phyloP scores from a whole-genome alignment of 2,113 vertebrate species.

The Sceloporus tristichus region DNA sequence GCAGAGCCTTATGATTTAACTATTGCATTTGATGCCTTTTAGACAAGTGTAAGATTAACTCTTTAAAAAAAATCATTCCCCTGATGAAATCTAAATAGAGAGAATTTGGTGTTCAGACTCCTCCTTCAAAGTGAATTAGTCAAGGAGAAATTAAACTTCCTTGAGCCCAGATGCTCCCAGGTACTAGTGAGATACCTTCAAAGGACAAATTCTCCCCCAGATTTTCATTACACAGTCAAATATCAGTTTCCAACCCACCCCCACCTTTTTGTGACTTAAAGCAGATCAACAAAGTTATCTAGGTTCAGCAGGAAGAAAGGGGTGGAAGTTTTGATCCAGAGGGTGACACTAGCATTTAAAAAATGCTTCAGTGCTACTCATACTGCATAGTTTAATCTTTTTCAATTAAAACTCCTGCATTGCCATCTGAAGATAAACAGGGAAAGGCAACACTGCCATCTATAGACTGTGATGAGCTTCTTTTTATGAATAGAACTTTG shows the following conservation, averaged over 20 bases:
- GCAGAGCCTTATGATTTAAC: slow-evolving; percentile 36
- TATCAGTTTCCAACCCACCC: slow-evolving; percentile 40
- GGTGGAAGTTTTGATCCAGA: slow-evolving; percentile 48
- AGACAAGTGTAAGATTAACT: fast-evolving
- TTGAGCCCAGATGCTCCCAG: slow-evolving; percentile 48
- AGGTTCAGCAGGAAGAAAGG: slow-evolving; percentile 55
- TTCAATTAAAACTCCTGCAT: slow-evolving; percentile 45
- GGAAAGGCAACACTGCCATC: slow-evolving; percentile 77
- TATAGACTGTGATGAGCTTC: slow-evolving; percentile 55
- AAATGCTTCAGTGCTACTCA: slow-evolving; percentile 28
- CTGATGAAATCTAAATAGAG: slow-evolving; percentile 38
- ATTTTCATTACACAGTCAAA: slow-evolving; percentile 61
- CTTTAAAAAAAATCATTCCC: background rate
- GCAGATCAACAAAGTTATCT: slow-evolving; percentile 68
- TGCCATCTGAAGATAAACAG: background rate
- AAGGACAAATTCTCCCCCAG: slow-evolving; percentile 50
- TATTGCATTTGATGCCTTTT: background rate
- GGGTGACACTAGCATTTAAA: slow-evolving; percentile 40
- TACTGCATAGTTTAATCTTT: slow-evolving; percentile 50
- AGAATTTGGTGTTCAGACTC: slow-evolving; percentile 46
- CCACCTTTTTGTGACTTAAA: slow-evolving; percentile 35
- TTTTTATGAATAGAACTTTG: background rate
- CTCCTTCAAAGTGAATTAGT: slow-evolving; percentile 38
- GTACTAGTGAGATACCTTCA: slow-evolving; percentile 56
- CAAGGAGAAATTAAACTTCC: slow-evolving; percentile 45